Conservation (phyloP, 2,797 vertebrate genomes). For the Cacajao melanocephalus region DNA sequence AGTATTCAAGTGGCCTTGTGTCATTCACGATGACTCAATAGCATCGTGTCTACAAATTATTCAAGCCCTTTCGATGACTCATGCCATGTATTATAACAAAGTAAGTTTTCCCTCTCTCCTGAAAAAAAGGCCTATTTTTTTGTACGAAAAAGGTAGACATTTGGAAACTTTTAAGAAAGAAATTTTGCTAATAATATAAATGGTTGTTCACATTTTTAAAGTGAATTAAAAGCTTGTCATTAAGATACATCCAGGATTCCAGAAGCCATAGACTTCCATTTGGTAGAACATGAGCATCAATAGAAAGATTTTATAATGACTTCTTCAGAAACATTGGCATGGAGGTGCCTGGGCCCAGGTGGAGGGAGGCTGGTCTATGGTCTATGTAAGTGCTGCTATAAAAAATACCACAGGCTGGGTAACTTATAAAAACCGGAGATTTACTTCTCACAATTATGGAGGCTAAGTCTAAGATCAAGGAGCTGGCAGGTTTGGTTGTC, state of each 20-base stretch:
- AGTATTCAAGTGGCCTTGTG: constrained; percentile 59
- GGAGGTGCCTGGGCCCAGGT: not conserved
- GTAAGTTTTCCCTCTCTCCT: constrained; percentile 42
- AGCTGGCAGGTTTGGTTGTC: not conserved
- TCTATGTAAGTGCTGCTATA: not conserved
- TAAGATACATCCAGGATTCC: constrained; percentile 32
- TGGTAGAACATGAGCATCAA: not conserved
- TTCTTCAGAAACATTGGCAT: not conserved
- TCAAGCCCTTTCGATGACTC: constrained; percentile 62
- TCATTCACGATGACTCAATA: constrained; percentile 71
- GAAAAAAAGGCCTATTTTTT: constrained; percentile 42
- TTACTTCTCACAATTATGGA: not conserved
- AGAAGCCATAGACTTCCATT: not conserved
- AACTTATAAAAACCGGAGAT: not conserved
- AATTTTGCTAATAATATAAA: constrained; percentile 57
- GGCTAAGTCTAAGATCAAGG: not conserved
- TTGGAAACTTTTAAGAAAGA: constrained; percentile 56
- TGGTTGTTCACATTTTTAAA: constrained; percentile 55
- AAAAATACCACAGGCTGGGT: not conserved
- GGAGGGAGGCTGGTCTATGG: not conserved
- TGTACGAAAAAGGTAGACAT: constrained; percentile 46
- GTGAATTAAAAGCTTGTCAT: constrained; percentile 56
- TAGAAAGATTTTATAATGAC: not conserved
- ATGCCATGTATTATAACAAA: constrained; percentile 56
- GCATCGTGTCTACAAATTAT: constrained; percentile 42